Evolutionary conservation across 2,113 vertebrate species (phyloP).

Genomic region (Monarcha castaneiventris): DNA sequence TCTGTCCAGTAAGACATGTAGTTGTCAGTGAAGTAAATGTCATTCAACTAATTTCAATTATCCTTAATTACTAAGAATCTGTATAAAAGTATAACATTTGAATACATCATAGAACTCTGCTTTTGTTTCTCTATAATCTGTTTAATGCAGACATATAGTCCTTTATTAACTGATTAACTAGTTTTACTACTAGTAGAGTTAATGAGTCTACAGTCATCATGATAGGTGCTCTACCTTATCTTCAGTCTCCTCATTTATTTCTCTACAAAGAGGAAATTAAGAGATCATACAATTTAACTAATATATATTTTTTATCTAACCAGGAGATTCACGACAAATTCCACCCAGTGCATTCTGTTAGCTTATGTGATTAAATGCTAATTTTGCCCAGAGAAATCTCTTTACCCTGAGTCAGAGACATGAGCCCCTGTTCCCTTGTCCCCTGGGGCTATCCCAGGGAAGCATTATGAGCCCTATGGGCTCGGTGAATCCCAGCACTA

Average conservation of each 20-base stretch:
- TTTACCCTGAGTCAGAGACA: neutral
- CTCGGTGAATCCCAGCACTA: fast-evolving
- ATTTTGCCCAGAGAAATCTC: neutral
- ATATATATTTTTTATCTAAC: neutral
- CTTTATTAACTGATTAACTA: neutral
- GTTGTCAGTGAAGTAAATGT: neutral
- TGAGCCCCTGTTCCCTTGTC: neutral
- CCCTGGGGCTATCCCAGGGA: neutral
- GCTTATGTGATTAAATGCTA: neutral
- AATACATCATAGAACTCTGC: neutral
- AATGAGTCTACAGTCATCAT: neutral
- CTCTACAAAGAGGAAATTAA: neutral
- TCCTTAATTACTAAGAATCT: neutral
- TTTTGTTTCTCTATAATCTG: neutral
- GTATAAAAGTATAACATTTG: neutral
- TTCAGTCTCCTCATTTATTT: neutral
- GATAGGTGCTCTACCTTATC: neutral
- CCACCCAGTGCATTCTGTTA: neutral
- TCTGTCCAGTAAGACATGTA: neutral
- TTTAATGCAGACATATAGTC: neutral
- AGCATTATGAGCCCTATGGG: neutral
- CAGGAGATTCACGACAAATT: neutral
- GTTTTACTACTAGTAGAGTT: neutral
- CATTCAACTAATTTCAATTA: neutral
- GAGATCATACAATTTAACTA: neutral